Evolutionary conservation across 2,888 invertebrate genomes (phyloP).

Genomic region (Andrena praecox): DNA sequence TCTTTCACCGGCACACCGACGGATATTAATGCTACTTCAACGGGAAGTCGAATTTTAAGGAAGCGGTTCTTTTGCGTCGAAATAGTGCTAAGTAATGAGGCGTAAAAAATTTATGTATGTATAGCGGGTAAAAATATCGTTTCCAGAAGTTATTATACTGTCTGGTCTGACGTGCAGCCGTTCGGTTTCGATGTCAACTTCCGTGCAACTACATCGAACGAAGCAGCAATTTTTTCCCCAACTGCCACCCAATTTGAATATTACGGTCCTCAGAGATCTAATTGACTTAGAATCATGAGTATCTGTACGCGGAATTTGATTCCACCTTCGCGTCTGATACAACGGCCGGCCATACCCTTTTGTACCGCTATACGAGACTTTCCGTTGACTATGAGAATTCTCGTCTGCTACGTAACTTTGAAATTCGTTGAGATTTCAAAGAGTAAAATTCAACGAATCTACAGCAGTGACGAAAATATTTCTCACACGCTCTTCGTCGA

Average conservation of each 20-base stretch:
- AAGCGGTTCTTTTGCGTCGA: background rate
- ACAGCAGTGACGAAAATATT: background rate
- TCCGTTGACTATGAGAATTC: slow-evolving; percentile 18
- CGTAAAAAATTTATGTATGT: background rate
- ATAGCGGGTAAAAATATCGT: background rate
- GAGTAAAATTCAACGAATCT: background rate
- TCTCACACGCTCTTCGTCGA: background rate
- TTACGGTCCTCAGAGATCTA: background rate
- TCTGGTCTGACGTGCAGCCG: background rate
- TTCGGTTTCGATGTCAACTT: background rate
- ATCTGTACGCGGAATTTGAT: slow-evolving; percentile 2
- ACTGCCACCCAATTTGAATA: background rate
- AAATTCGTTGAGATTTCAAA: background rate
- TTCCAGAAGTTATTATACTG: background rate
- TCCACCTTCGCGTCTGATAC: slow-evolving; percentile 58
- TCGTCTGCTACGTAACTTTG: background rate
- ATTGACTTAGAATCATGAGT: slow-evolving; percentile 10
- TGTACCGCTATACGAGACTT: slow-evolving; percentile 62
- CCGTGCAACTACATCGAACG: background rate
- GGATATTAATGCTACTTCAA: background rate
- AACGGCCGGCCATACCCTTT: slow-evolving; percentile 63
- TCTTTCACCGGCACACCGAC: background rate
- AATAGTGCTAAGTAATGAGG: background rate
- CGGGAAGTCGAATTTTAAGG: background rate
- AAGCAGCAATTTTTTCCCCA: background rate